Base-by-base conservation (phyloP, 2,113 vertebrate genomes). In the Lampris megalopsis region DNA sequence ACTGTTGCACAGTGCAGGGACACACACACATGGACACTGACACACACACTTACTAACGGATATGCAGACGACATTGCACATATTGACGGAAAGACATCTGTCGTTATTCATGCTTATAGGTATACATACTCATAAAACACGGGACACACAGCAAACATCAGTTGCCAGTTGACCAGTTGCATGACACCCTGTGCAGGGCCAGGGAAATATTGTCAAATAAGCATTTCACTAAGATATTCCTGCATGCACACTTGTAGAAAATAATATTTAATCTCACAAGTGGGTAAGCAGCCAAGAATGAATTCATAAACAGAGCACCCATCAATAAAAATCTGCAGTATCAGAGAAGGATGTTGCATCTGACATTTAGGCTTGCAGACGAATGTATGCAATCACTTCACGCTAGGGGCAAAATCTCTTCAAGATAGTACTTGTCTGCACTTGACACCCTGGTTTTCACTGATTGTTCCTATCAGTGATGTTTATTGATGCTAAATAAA, bases 401-500 rank as follows among this genome's bases (percentile, higher is more conserved):
- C 73, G 63, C 67, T 87, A 74, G 75, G 70, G 80, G 57, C 72
- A 52, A 89, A 90, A 91, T 85, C 85, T 83, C 92, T 90, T 70
- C 24, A 84, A 73, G 81, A 89, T 89, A 82, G 78, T 71, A 86
- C 88, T 92, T 87, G 80, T 87, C 86, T 68, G 65, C 79, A 78
- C 85, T 90, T 86, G 73, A 86, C 75, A 84, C 58, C 61, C 73
- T 69, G 63, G 71, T 71, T 84, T 77, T 70, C 68, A 59, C 86
- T 91, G 92, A 93, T 92, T 91, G 87, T 89, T 77, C 80, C 81
- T 68, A 68, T 91, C 81, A 80, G 65, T 60, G 43, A 88, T 90
- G 80, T 88, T 88, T 90, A 90, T 82, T 69, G 86, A 79, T 70
- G 87, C 87, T 89, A 87, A 82, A 80, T 91, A 92, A 87, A 91